Percentiles rank a stretch among this genome's conserved stretches.
These are phyloP conservation scores for Shinisaurus crocodilurus DNA, from an alignment of 2,113 vertebrate genomes.

Conservation along the genomic window DNA sequence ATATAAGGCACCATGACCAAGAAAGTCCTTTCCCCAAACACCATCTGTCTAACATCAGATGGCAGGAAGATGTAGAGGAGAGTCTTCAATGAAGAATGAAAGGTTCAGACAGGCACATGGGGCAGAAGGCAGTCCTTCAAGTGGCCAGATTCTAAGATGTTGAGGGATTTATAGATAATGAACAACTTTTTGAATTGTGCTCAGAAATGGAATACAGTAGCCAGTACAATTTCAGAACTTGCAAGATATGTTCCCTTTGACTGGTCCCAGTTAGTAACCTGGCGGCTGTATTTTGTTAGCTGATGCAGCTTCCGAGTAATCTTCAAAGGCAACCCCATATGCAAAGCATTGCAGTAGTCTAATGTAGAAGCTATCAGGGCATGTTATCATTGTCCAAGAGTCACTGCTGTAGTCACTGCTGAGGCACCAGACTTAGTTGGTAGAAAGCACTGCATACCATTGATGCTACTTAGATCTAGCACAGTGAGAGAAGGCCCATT, in stretches of 20 bases:
- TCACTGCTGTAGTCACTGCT: too few relatives aligned
- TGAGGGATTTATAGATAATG: background rate
- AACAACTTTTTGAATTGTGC: background rate
- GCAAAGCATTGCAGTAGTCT: background rate
- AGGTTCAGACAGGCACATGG: too few relatives aligned
- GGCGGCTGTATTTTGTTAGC: background rate
- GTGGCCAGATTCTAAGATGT: background rate
- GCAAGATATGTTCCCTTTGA: background rate
- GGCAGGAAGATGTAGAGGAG: background rate
- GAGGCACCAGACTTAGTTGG: too few relatives aligned
- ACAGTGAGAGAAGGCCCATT: too few relatives aligned
- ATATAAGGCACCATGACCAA: background rate
- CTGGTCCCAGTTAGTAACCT: background rate
- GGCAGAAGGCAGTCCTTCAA: background rate
- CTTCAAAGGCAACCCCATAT: background rate
- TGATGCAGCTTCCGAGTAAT: background rate
- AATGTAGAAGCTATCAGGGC: background rate
- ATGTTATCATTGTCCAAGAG: background rate
- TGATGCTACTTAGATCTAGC: too few relatives aligned
- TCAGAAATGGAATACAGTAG: background rate
- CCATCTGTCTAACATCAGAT: background rate
- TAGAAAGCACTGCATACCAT: too few relatives aligned
- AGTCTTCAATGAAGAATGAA: background rate
- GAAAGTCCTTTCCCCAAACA: background rate
- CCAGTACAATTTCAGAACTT: background rate